Evolutionary conservation across 2,113 vertebrate species (phyloP).

Genomic region (Hystrix cristata): DNA sequence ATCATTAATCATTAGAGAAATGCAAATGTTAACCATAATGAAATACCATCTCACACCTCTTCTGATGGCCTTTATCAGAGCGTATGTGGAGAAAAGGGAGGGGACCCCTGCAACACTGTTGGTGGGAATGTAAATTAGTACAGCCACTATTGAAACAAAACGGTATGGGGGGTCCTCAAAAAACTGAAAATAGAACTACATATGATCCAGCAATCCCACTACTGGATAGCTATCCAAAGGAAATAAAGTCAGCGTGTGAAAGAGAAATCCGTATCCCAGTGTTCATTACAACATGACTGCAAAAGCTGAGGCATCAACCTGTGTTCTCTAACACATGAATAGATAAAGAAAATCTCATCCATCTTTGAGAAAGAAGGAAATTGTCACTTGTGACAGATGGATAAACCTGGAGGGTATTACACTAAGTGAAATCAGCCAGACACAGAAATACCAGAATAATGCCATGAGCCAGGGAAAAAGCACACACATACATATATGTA

Average conservation of each 20-base stretch:
- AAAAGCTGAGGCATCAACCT: neutral
- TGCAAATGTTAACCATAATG: neutral
- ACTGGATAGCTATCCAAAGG: neutral
- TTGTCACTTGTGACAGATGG: neutral
- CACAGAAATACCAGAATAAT: neutral
- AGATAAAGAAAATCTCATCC: neutral
- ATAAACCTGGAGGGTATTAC: neutral
- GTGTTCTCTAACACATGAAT: neutral
- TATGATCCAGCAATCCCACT: neutral
- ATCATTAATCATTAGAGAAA: neutral
- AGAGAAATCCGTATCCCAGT: neutral
- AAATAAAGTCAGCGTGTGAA: neutral
- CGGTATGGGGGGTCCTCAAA: neutral
- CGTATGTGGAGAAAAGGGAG: neutral
- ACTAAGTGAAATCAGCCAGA: neutral
- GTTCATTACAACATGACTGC: neutral
- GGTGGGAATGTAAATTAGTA: neutral
- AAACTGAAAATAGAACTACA: neutral
- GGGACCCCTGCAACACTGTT: neutral
- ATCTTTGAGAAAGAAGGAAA: neutral
- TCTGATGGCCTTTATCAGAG: neutral
- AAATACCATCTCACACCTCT: neutral
- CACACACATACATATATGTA: neutral
- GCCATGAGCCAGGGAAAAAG: neutral
- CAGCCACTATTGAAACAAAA: neutral